Conservation (phyloP, 2,888 invertebrate genomes). For the Choristoneura rosaceana region DNA sequence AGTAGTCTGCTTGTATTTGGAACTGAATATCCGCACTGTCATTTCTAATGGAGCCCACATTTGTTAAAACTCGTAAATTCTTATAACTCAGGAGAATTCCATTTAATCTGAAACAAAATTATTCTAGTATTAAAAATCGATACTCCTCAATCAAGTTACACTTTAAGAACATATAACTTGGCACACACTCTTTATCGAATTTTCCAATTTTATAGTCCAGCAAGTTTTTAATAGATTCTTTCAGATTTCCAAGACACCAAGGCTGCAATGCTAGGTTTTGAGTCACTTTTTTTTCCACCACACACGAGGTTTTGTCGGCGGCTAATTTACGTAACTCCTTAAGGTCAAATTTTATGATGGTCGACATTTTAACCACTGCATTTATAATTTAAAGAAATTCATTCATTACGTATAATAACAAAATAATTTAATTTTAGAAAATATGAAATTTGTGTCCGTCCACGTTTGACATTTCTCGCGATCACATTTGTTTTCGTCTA, state of each 20-base stretch:
- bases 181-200: conserved; percentile 87
- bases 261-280: conserved; percentile 87
- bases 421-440: conserved; percentile 27
- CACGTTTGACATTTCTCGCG: conserved; percentile 27
- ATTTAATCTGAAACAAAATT: conserved; percentile 82
- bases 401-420: conserved; percentile 32
- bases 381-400: conserved; percentile 21
- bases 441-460: conserved; percentile 12
- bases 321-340: conserved; percentile 83
- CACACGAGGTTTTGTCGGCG: conserved; percentile 85
- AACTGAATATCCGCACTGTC: conserved; percentile 88
- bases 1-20: conserved; percentile 89
- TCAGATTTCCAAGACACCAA: conserved; percentile 86
- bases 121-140: background rate
- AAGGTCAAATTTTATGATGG: conserved; percentile 80
- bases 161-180: conserved; percentile 13
- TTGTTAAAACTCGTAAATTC: conserved; percentile 86
- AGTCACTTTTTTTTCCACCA: conserved; percentile 81
- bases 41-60: conserved; percentile 85
- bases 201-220: conserved; percentile 86
- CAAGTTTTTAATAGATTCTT: conserved; percentile 85
- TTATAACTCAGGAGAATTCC: conserved; percentile 89
- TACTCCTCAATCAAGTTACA: conserved; percentile 1
- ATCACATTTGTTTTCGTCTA: conserved; percentile 37
- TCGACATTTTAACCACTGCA: conserved; percentile 66